These are phyloP conservation scores for Kryphioiulus occultus DNA, from an alignment of 2,888 invertebrate genomes.

Conservation along the genomic window DNA sequence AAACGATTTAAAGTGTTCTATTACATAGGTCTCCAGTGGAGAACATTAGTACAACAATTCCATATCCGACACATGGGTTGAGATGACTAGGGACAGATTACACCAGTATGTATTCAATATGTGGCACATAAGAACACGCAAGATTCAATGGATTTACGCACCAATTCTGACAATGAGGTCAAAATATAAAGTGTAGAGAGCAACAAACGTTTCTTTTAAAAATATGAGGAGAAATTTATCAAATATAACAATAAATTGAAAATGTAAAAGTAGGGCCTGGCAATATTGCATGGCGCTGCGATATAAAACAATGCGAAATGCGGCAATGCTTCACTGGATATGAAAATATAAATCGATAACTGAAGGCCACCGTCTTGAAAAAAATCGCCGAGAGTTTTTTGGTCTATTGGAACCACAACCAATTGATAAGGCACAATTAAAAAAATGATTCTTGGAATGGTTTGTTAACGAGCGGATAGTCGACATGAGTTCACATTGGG, in stretches of 20 bases:
- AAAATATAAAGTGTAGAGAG: not conserved
- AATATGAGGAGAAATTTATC: not conserved
- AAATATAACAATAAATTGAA: not conserved
- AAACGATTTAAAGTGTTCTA: not conserved
- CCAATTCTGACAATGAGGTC: not conserved
- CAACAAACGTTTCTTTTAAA: not conserved
- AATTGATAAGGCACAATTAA: slow-evolving; percentile 27
- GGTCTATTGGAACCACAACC: not conserved
- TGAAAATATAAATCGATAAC: slow-evolving; percentile 32
- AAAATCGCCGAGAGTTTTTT: not conserved
- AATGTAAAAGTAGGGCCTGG: slow-evolving; percentile 6
- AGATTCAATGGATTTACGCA: not conserved
- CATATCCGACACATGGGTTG: not conserved
- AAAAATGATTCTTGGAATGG: not conserved
- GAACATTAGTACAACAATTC: not conserved
- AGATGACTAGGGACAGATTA: not conserved
- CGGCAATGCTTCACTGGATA: not conserved
- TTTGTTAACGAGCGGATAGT: not conserved
- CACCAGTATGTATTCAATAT: not conserved
- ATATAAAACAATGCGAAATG: not conserved
- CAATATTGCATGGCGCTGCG: not conserved
- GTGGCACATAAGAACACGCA: not conserved
- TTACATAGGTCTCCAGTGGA: not conserved
- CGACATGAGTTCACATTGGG: not conserved
- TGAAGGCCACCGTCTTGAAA: slow-evolving; percentile 27